Conservation (phyloP, 2,113 vertebrate genomes). For the Penelope pileata region DNA sequence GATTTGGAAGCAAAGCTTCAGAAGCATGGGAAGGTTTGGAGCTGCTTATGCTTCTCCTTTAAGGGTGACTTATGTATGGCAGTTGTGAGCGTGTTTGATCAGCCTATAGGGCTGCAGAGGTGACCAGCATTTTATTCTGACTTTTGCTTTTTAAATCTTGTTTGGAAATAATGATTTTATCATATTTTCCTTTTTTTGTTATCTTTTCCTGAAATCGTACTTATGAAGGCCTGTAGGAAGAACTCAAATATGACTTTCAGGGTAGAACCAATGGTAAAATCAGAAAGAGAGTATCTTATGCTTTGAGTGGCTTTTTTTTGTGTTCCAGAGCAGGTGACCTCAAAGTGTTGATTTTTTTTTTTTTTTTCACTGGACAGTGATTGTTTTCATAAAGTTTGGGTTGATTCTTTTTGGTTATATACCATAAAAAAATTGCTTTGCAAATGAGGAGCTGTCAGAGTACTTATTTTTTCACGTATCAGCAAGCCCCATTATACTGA, state of each 20-base stretch:
- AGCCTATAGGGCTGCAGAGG: neutral
- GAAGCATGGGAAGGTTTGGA: neutral
- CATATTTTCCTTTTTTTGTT: neutral
- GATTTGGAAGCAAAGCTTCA: neutral
- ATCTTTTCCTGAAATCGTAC: neutral
- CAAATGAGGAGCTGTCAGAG: neutral
- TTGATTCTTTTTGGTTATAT: neutral
- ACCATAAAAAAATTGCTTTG: neutral
- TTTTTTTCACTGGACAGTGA: neutral
- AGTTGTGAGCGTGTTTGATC: neutral
- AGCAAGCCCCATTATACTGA: fast-evolving
- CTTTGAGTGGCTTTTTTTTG: neutral
- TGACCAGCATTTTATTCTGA: neutral
- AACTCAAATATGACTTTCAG: neutral
- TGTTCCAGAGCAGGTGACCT: neutral
- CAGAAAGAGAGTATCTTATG: neutral
- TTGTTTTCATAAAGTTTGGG: neutral
- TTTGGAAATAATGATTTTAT: neutral
- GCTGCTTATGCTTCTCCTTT: neutral
- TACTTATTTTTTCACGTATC: neutral
- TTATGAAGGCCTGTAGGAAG: neutral
- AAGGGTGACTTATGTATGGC: neutral
- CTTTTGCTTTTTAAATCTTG: neutral
- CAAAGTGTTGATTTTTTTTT: neutral
- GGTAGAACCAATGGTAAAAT: neutral